phyloP scores from a whole-genome alignment of 2,888 invertebrate species.

The Sphaerophoria taeniata region DNA sequence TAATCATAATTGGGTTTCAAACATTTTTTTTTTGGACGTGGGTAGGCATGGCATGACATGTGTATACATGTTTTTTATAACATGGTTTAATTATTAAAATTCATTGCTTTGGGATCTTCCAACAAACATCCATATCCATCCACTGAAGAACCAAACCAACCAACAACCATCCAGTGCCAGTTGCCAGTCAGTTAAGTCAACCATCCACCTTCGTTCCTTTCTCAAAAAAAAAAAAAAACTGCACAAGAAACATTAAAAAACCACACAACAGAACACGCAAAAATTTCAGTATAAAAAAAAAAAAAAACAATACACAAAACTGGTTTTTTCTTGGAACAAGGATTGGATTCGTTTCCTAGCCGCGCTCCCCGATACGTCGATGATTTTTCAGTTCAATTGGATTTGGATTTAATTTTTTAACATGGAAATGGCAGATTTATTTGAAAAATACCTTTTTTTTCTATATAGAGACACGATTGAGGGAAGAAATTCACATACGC shows the following conservation, averaged over 20 bases:
- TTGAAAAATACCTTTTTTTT: conserved; percentile 26
- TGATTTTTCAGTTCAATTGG: not conserved
- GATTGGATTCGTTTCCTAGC: conserved; percentile 28
- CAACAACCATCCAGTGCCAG: not conserved
- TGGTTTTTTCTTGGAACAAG: conserved; percentile 32
- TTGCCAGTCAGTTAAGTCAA: not conserved
- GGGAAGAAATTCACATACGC: not conserved
- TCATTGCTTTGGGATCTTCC: conserved; percentile 30
- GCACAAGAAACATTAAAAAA: conserved; percentile 2
- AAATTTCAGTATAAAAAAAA: conserved; percentile 23
- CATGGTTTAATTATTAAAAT: conserved; percentile 23
- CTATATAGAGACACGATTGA: conserved; percentile 29
- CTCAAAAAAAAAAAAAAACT: not conserved
- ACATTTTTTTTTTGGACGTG: conserved; percentile 13
- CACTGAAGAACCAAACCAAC: not conserved
- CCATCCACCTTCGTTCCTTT: not conserved
- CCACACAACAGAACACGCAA: conserved; percentile 15
- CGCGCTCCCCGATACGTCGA: conserved; percentile 13
- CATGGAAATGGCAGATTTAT: conserved; percentile 8
- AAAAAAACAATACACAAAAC: conserved; percentile 10
- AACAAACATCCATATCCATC: not conserved
- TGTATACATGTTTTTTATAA: conserved; percentile 2
- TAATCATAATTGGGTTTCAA: conserved; percentile 36
- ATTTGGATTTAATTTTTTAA: not conserved
- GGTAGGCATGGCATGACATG: not conserved